A percentile compares a stretch with the other conserved stretches of the same genome.
Conservation (phyloP, 2,797 vertebrate species). For the Chelonia mydas region DNA sequence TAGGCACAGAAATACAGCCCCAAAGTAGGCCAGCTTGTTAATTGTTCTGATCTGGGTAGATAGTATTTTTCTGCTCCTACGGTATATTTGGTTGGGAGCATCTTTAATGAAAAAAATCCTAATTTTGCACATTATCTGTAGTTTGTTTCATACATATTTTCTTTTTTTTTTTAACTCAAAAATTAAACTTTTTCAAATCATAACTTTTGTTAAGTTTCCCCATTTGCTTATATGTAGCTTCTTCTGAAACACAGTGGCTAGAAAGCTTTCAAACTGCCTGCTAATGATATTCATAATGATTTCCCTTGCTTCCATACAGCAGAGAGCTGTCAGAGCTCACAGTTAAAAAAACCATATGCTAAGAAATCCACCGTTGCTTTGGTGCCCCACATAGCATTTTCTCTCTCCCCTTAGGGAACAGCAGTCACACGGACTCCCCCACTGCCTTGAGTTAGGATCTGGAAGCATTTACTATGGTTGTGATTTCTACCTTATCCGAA, state of each 20-base stretch:
- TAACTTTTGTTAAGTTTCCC: not conserved
- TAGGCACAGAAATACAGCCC: not conserved
- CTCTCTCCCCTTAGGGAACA: slow-evolving; percentile 45
- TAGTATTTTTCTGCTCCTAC: not conserved
- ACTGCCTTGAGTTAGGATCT: not conserved
- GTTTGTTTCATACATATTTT: not conserved
- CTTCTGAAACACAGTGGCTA: not conserved
- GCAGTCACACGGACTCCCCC: slow-evolving; percentile 47
- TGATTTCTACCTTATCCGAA: not conserved
- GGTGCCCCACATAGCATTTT: slow-evolving; percentile 39
- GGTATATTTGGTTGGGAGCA: not conserved
- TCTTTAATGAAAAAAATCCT: not conserved
- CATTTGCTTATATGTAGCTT: not conserved
- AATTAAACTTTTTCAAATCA: not conserved
- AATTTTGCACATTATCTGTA: not conserved
- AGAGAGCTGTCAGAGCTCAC: slow-evolving; percentile 37
- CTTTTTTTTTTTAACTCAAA: not conserved
- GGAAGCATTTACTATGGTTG: slow-evolving; percentile 24
- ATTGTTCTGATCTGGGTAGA: not conserved
- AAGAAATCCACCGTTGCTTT: slow-evolving; percentile 54
- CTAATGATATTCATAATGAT: not conserved
- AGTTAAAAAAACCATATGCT: slow-evolving; percentile 24
- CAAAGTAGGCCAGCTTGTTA: not conserved
- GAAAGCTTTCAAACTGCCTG: slow-evolving; percentile 5
- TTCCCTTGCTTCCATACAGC: not conserved